These are phyloP conservation scores for Nanorana parkeri DNA, from an alignment of 2,113 vertebrate genomes.

Conservation along the genomic window DNA sequence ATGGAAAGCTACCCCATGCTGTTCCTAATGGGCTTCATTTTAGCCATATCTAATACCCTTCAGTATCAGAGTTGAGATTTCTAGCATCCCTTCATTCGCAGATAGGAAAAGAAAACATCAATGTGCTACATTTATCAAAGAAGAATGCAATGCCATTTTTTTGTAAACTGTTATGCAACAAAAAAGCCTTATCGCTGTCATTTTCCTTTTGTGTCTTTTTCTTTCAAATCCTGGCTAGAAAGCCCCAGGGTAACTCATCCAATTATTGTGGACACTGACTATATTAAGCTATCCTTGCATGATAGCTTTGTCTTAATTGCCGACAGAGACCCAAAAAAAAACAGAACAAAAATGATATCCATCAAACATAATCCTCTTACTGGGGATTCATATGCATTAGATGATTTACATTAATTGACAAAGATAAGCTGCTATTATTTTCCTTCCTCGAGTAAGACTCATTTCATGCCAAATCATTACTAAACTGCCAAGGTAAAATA, in stretches of 20 bases:
- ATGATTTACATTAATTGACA: conserved; percentile 53
- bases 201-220: neutral
- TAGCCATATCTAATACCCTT: conserved; percentile 47
- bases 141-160: conserved; percentile 32
- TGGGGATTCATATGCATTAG: conserved; percentile 28
- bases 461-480: conserved; percentile 34
- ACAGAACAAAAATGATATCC: conserved; percentile 24
- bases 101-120: conserved; percentile 29
- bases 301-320: conserved; percentile 37
- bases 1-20: conserved; percentile 42
- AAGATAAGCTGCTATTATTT: conserved; percentile 49
- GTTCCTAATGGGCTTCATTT: conserved; percentile 42
- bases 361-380: conserved; percentile 52
- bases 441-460: conserved; percentile 18
- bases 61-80: conserved; percentile 27
- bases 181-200: conserved; percentile 26
- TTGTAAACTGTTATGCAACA: conserved; percentile 18
- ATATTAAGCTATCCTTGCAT: conserved; percentile 2
- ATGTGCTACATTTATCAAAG: conserved; percentile 52
- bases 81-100: conserved; percentile 25
- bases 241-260: conserved; percentile 42
- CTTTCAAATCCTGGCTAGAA: conserved; percentile 1
- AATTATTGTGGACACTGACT: conserved; percentile 35
- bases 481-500: conserved; percentile 40
- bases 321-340: conserved; percentile 2